Percentiles rank a stretch among this genome's conserved stretches.
These are phyloP conservation scores for Vandiemenella viatica DNA, from an alignment of 2,888 invertebrate species.

Conservation along the genomic window DNA sequence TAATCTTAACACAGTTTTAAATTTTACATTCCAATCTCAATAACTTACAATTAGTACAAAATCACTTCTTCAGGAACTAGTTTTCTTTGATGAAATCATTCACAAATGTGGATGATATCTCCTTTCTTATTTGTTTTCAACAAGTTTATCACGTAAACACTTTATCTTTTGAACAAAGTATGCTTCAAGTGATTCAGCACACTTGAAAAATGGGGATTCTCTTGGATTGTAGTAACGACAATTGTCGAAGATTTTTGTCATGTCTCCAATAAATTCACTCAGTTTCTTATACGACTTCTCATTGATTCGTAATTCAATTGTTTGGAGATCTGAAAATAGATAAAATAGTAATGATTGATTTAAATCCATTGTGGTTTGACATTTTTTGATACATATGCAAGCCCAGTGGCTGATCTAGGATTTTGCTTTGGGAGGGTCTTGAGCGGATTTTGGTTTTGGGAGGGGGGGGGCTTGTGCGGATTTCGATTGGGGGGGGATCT, in stretches of 20 bases:
- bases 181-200: slow-evolving; percentile 87
- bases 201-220: slow-evolving; percentile 89
- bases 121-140: slow-evolving; percentile 13
- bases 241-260: slow-evolving; percentile 97
- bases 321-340: slow-evolving; percentile 66
- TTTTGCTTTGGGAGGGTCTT: too few species aligned
- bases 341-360: slow-evolving; percentile 1
- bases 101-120: background rate
- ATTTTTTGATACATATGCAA: too few species aligned
- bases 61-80: background rate
- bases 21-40: too few species aligned
- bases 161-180: slow-evolving; percentile 91
- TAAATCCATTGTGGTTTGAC: too few species aligned
- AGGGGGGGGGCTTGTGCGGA: too few species aligned
- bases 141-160: slow-evolving; percentile 51
- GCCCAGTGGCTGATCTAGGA: too few species aligned
- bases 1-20: too few species aligned
- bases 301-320: slow-evolving; percentile 75
- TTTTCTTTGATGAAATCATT: background rate
- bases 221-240: slow-evolving; percentile 94
- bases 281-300: slow-evolving; percentile 69
- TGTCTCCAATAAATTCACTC: slow-evolving; percentile 91
- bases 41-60: background rate
- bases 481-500: too few species aligned
- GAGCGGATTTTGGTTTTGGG: too few species aligned